phyloP scores from a whole-genome alignment of 2,113 vertebrate genomes.

The Eulemur rufifrons region DNA sequence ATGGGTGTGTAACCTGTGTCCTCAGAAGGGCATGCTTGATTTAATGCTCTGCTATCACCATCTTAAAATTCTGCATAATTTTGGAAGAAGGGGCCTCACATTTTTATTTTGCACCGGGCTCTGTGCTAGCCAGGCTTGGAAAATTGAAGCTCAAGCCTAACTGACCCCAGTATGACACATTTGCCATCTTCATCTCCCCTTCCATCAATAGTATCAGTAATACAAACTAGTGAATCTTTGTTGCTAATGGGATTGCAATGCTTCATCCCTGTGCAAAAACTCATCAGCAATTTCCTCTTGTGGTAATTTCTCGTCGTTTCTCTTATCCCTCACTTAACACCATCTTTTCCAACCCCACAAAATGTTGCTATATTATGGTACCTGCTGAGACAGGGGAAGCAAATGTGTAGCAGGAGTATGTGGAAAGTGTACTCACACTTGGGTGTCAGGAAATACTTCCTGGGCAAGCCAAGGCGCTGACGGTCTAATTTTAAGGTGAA shows the following conservation, averaged over 20 bases:
- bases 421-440: background rate
- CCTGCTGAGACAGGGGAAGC: background rate
- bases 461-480: background rate
- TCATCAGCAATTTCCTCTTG: background rate
- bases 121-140: background rate
- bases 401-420: background rate
- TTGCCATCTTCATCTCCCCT: background rate
- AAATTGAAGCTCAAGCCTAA: background rate
- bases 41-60: background rate
- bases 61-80: background rate
- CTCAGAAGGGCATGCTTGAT: background rate
- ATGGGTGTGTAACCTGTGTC: rapidly evolving
- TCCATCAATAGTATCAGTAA: background rate
- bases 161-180: background rate
- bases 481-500: background rate
- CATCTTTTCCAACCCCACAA: background rate
- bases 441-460: background rate
- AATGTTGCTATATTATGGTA: background rate
- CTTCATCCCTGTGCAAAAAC: background rate
- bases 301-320: background rate
- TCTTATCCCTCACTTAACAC: background rate
- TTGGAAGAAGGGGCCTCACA: background rate
- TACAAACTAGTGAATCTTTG: background rate
- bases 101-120: background rate
- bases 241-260: background rate